Evolutionary conservation across 2,888 invertebrate species (phyloP), one percentile per base, ranked within the genome.

Genomic region (Cacoxenus indagator): DNA sequence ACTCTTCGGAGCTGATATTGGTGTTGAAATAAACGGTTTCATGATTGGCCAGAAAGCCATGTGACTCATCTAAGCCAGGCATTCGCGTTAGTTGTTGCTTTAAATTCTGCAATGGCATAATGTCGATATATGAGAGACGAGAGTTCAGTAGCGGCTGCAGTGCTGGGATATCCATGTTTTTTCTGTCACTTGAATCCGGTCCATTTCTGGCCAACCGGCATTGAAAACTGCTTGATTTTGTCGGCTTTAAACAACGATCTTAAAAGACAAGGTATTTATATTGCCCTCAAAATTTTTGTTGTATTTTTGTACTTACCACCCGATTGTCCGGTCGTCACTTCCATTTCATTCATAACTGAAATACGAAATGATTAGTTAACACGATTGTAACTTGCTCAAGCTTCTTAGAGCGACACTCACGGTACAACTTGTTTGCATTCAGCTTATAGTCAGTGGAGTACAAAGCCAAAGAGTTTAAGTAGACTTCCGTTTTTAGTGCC

Each of bases 1-100:
- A 88, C 68, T 88, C 88, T 71, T 88, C 88, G 5, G 83, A 84
- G 31, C 83, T 85, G 22, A 85, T 84, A 67, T 76, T 84, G 0
- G 81, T 76, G 67, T 85, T 85, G 5, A 88, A 84, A 71, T 79
- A 88, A 62, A 83, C 81, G 0, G 88, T 88, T 77, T 88, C 88
- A 70, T 87, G 84, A 68, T 88, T 88, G 69, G 84, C 76, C 24
- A 88, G 71, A 67, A 88, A 88, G 54, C 88, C 85, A 62, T 85
- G 84, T 6, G 86, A 74, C 57, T 85, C 85, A 1, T 77, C 73
- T 14, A 86, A 71, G 27, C 77, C 68, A 2, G 87, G 87, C 64
- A 81, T 68, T 45, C 81, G 75, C 57, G 75, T 77, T 24, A 80
- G 77, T 31, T 76, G 68, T 8, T 81, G 76, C 45, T 80, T 76